Percentiles rank a stretch among this genome's conserved stretches.
phyloP scores from a whole-genome alignment of 2,797 vertebrate genomes.

The Lagodon rhomboides region DNA sequence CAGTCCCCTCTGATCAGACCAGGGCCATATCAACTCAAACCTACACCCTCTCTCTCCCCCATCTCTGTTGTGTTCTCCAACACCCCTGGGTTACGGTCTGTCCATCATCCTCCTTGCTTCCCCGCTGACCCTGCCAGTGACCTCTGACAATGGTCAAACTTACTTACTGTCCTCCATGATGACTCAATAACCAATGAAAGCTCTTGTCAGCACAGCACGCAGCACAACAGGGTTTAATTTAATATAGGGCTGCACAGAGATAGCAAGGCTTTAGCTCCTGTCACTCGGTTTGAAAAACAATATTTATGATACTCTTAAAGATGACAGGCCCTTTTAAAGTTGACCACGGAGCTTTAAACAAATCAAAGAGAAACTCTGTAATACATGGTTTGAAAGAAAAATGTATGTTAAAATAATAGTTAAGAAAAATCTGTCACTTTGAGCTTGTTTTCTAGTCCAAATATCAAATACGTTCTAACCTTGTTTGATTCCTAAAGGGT shows the following conservation, averaged over 20 bases:
- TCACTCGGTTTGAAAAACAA: conserved; percentile 5
- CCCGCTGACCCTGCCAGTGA: conserved; percentile 3
- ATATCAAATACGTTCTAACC: neutral
- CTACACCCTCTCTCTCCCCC: neutral
- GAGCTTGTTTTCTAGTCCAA: neutral
- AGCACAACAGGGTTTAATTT: neutral
- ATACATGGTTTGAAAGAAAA: neutral
- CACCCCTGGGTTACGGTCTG: neutral
- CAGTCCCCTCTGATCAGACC: neutral
- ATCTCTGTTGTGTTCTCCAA: neutral
- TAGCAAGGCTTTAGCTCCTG: conserved; percentile 5
- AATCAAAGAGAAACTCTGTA: neutral
- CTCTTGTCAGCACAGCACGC: conserved; percentile 26
- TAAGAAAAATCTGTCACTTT: neutral
- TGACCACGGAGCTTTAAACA: neutral
- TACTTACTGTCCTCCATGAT: conserved; percentile 6
- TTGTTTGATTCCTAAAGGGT: neutral
- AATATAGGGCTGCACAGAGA: conserved; percentile 1
- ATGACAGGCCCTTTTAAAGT: neutral
- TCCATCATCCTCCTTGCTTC: neutral
- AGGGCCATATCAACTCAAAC: neutral
- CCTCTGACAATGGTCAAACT: conserved; percentile 34
- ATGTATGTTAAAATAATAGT: neutral
- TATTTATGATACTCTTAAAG: conserved; percentile 3
- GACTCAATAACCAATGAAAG: conserved; percentile 34